A percentile compares a stretch with the other conserved stretches of the same genome.
Conservation (phyloP, 2,888 invertebrate species). For the Eristalis intricaria region DNA sequence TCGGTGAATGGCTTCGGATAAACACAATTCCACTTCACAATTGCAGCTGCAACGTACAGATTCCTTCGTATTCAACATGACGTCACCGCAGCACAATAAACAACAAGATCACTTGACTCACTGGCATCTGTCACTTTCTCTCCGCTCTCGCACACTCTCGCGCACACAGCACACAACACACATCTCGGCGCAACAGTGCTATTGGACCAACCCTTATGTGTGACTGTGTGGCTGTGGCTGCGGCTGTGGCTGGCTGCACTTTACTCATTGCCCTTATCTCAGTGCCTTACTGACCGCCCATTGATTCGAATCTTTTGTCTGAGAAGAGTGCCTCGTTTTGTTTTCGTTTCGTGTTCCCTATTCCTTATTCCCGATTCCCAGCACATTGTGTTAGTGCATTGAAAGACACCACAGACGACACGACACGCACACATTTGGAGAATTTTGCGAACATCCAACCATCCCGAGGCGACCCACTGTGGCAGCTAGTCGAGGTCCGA, state of each 20-base stretch:
- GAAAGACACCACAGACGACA: slow-evolving; percentile 4
- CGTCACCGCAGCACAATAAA: slow-evolving; percentile 60
- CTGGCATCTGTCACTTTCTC: slow-evolving; percentile 65
- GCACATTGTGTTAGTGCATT: background rate
- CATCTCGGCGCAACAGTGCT: background rate
- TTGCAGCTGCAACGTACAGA: slow-evolving; percentile 68
- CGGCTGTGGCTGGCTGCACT: slow-evolving; percentile 29
- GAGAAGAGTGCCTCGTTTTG: slow-evolving; percentile 19
- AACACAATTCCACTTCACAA: slow-evolving; percentile 62
- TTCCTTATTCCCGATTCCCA: background rate
- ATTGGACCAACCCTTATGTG: slow-evolving; percentile 58
- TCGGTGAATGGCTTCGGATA: slow-evolving; percentile 34
- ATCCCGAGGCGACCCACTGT: slow-evolving; percentile 12
- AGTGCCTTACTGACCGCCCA: slow-evolving; percentile 72
- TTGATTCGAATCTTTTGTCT: slow-evolving; percentile 69
- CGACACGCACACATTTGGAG: slow-evolving; percentile 15
- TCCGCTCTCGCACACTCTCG: slow-evolving; percentile 9
- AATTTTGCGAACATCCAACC: slow-evolving; percentile 36
- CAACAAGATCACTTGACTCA: slow-evolving; percentile 69
- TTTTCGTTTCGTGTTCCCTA: background rate
- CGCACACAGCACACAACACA: background rate
- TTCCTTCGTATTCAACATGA: slow-evolving; percentile 41
- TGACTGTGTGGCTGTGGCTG: slow-evolving; percentile 11
- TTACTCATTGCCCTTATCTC: slow-evolving; percentile 71
- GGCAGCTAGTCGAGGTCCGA: slow-evolving; percentile 39